Conservation (phyloP, 2,113 vertebrate genomes). For the Syngnathus scovelli region DNA sequence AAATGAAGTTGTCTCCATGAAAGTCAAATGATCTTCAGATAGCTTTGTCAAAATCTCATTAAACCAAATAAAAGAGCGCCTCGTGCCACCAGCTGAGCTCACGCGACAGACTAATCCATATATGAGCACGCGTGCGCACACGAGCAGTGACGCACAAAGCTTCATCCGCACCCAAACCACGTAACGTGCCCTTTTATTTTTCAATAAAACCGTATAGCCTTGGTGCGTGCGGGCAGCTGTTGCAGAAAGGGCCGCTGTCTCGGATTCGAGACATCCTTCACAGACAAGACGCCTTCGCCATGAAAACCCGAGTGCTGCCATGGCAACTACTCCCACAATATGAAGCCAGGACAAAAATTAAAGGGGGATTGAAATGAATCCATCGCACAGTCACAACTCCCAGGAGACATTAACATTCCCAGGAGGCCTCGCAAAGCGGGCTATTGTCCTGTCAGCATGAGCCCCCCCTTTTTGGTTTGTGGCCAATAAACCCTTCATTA, state of each 20-base stretch:
- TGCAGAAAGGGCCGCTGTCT: slow-evolving; percentile 18
- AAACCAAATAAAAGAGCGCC: slow-evolving; percentile 69
- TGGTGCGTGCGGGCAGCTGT: slow-evolving; percentile 12
- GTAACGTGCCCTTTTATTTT: slow-evolving; percentile 11
- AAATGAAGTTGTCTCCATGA: slow-evolving; percentile 32
- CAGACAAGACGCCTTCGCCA: slow-evolving; percentile 31
- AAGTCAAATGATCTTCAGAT: slow-evolving; percentile 51
- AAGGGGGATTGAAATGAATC: slow-evolving; percentile 59
- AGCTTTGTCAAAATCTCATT: slow-evolving; percentile 73
- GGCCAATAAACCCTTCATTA: slow-evolving; percentile 73
- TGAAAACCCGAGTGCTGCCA: slow-evolving; percentile 59
- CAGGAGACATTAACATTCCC: slow-evolving; percentile 58
- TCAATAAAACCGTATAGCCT: slow-evolving; percentile 2
- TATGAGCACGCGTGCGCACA: slow-evolving; percentile 30
- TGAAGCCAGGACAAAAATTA: slow-evolving; percentile 42
- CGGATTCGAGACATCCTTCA: slow-evolving; percentile 45
- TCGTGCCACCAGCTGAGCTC: slow-evolving; percentile 68
- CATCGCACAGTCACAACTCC: slow-evolving; percentile 49
- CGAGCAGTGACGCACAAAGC: slow-evolving; percentile 32
- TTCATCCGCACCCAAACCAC: slow-evolving; percentile 12
- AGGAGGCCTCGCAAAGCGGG: slow-evolving; percentile 48
- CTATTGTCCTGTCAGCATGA: slow-evolving; percentile 40
- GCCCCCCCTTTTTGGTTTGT: slow-evolving; percentile 39
- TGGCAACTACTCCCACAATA: slow-evolving; percentile 65
- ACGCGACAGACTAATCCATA: slow-evolving; percentile 54